Evolutionary conservation across 2,888 invertebrate species (phyloP), one percentile per base, ranked within the genome.

Genomic region (Adela reaumurella): DNA sequence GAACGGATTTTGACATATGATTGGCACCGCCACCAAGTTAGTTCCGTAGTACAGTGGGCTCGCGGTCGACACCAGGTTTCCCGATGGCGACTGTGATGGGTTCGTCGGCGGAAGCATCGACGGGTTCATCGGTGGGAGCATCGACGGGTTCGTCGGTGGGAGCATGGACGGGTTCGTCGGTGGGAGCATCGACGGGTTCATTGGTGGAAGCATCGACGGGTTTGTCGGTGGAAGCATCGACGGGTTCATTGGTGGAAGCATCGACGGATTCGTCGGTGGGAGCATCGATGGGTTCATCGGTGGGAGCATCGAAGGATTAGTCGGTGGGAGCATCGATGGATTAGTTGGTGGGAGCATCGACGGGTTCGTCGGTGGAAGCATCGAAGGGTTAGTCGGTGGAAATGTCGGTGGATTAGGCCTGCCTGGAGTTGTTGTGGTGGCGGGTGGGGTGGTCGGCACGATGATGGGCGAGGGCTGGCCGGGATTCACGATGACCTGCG

Each of bases 1-100:
- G 58, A 74, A 69, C 55, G 77, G 72, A 58, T 69, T 59, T 59
- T 65, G 62, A 69, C 78, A 78, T 62, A 76, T 60, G 55, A 72
- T 55, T 11, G 35, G 35, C 53, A 77, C 67, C 55, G 70, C 43
- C 54, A 61, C 57, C 62, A 62, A 55, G 48, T 46, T 51, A 51
- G 52, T 55, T 24, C 8, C 18, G 11, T 43, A 29, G 8, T 19
- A 11, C 35, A 19, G 56, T n/a, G 57, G 49, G 3, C 50, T 51
- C 14, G 55, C 49, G 2, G 58, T 46, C 0, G 46, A 43, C 0
- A 46, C 0, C 17, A 17, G 43, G 17, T 43, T 18, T 3, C 43
- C 19, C 3, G n/a, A 8, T n/a, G 43, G 24, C 17, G 45, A 19
- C n/a, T 57, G 56, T 0, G 60, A 50, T 0, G 57, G 49, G 0